Conservation (phyloP, 64 coral and sea anemone species). For the Dendrophyllia cribrosa region DNA sequence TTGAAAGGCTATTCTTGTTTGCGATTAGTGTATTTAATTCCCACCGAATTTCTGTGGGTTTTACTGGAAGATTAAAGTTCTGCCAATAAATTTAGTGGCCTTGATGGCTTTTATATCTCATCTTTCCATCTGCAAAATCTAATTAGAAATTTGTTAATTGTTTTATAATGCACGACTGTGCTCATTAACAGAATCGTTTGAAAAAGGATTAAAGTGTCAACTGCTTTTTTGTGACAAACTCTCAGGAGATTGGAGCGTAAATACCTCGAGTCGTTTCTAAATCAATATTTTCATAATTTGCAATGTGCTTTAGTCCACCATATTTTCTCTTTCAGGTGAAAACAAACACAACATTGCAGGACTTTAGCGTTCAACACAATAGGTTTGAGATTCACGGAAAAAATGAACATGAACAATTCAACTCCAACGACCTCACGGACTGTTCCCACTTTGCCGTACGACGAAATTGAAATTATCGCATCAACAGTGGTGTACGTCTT, state of each 20-base stretch:
- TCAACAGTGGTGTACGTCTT: conserved; percentile 61
- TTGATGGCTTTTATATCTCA: neutral
- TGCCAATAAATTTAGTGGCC: neutral
- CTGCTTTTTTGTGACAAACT: neutral
- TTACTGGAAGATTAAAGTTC: neutral
- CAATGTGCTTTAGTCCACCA: neutral
- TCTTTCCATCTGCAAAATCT: neutral
- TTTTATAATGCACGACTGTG: neutral
- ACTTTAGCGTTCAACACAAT: neutral
- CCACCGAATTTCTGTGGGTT: no score
- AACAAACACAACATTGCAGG: neutral
- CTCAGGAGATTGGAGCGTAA: neutral
- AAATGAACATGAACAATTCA: conserved; percentile 9
- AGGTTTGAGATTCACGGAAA: neutral
- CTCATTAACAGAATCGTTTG: neutral
- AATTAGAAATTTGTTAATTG: neutral
- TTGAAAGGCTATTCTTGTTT: neutral
- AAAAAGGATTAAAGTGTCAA: neutral
- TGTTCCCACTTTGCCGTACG: conserved; percentile 22
- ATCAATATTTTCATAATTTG: conserved; percentile 7
- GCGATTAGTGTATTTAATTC: no score
- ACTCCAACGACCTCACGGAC: neutral
- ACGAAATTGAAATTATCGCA: conserved; percentile 43
- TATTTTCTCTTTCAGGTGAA: neutral
- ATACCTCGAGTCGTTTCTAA: neutral